phyloP scores from a whole-genome alignment of 2,888 invertebrate genomes.

The Hydriomena furcata region DNA sequence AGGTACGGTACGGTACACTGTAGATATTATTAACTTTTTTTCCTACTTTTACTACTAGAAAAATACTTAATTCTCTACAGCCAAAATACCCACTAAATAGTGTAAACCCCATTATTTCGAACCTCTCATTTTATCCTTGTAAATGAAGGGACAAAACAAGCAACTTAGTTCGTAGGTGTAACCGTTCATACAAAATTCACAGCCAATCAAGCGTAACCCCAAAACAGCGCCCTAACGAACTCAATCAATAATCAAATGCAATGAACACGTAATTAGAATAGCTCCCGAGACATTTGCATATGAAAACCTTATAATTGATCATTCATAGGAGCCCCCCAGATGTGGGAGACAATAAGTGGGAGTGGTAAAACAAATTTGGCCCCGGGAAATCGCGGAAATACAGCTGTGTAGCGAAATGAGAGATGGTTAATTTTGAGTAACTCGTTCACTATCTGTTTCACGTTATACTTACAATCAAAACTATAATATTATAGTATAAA shows the following conservation, averaged over 20 bases:
- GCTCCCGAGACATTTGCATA: conserved; percentile 77
- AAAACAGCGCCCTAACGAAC: conserved; percentile 53
- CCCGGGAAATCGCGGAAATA: conserved; percentile 32
- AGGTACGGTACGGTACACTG: no score
- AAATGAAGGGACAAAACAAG: neutral
- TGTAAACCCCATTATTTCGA: neutral
- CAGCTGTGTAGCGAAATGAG: neutral
- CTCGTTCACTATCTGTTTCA: no score
- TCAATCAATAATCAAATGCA: conserved; percentile 77
- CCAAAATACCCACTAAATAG: neutral
- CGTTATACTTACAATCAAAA: no score
- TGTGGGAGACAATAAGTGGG: conserved; percentile 50
- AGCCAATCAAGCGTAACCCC: conserved; percentile 47
- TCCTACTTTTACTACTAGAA: no score
- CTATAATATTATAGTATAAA: no score
- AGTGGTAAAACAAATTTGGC: conserved; percentile 60
- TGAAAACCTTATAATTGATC: conserved; percentile 81
- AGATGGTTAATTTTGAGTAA: conserved; percentile 2
- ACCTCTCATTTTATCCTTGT: neutral
- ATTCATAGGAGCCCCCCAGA: conserved; percentile 41
- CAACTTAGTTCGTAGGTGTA: conserved; percentile 14
- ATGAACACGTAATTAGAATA: conserved; percentile 77
- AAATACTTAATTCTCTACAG: no score
- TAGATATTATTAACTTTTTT: no score
- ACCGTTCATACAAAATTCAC: conserved; percentile 40